Base-by-base conservation (phyloP, 1,140 invertebrate genomes). In the Drosophila miranda region DNA sequence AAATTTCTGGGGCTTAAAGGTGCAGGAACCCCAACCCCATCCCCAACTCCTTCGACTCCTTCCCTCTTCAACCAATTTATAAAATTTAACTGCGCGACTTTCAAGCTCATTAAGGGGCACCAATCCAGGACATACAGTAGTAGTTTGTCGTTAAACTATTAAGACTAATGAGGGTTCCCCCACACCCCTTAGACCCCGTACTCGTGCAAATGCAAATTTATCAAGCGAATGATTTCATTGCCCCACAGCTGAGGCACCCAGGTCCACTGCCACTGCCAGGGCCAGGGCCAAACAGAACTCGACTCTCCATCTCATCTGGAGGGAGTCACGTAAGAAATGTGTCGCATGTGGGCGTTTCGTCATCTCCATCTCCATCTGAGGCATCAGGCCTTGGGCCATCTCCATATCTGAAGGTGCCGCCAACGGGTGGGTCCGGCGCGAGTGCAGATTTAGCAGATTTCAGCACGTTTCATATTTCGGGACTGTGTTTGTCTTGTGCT, bases 151-250 rank as follows among this genome's bases (percentile, higher is more conserved):
- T 78, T 82, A 75, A 72, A 75, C 82, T 78, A 87, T 87, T 87
- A 87, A 87, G 75, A 87, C 82, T 88, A 87, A 87, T 87, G 82
- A 87, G 82, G 81, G 81, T 84, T 59, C 49, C 11, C 42, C 11
- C 26, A n/a, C 21, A 4, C 23, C 11, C 30, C 34, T 8, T 34
- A 19, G 6, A 38, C 43, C 52, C 43, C 46, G 46, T 63, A 51
- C 52, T 61, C 51, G 45, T 63, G 45, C 52, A 64, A 62, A 71
- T 70, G 68, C 64, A 81, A 86, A 86, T 86, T 78, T 78, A 62
- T 81, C 52, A 59, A 52, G 61, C 62, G 59, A 55, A 66, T 75
- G 73, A 77, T 73, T 80, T 73, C 60, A 84, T 86, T 67, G 76
- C 76, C 30, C 58, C 51, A 48, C 80, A 84, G 81, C 81, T 84